Evolutionary conservation across 2,797 vertebrate species (phyloP), one percentile per base, ranked within the genome.

Genomic region (Chromis chromis): DNA sequence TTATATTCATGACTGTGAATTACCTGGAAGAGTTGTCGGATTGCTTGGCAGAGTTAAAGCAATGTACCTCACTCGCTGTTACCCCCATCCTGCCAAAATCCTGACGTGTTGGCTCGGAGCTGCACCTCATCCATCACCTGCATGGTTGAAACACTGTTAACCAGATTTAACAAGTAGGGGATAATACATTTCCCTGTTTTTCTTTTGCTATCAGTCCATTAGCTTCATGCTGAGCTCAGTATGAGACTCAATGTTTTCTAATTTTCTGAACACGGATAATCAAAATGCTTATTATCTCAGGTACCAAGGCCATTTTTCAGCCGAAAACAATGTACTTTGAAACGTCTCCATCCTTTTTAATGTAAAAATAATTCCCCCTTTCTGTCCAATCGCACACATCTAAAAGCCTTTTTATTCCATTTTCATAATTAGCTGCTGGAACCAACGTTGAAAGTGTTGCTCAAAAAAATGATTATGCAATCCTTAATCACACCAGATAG

Each of bases 351-450:
- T 69, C 67, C 28, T 49, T 22, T 79, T 57, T 39, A 53, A 59
- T 65, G 53, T 55, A 61, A 64, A 79, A 79, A 39, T 70, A 27
- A 74, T 79, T 59, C 68, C 50, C 28, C 44, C 21, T 81, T 78
- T 70, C 50, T 46, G 1, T 70, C 58, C 70, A 78, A 64, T 81
- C 59, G 6, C 3, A 6, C 17, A 24, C 21, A 53, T 63, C 52
- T 58, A 17, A 74, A 74, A 70, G 16, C 8, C 42, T 66, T 64
- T 78, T 65, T 68, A 79, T 72, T 70, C 53, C 44, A 59, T 25
- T 67, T 87, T 81, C 60, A 55, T 87, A 80, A 91, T 90, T 68
- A 81, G 60, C 60, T 69, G n/a, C 52, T 67, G 69, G 54, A 83
- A 52, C 40, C 39, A 7, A 57, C 50, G n/a, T 57, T 52, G 50